Base-by-base conservation (phyloP, 2,888 invertebrate genomes). In the Urechis unicinctus region DNA sequence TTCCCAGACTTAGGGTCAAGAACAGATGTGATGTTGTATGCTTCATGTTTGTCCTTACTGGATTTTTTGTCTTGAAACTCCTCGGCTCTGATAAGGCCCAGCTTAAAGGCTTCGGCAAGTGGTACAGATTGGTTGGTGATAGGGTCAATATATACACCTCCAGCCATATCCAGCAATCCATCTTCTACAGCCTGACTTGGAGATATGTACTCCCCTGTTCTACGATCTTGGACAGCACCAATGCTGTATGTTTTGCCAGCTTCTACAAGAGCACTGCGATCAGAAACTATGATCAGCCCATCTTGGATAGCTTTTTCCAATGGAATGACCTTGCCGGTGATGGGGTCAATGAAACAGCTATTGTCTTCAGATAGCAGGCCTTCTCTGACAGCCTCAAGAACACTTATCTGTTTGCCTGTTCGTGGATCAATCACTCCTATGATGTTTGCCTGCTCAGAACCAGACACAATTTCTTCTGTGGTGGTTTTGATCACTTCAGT, bases 291-390 rank as follows among this genome's bases (percentile, higher is more conserved):
- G 2, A 66, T 54, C 13, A 62, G 47, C 1, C 62, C 62, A 28
- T 36, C 29, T 5, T 56, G 45, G 24, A 66, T 56, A 24, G 66
- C 66, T 22, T 62, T 54, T 50, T 68, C 63, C 5, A 87, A 83
- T 70, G 93, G 88, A 59, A 92, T 79, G 59, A 93, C 83, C 77
- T 91, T 86, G 6, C 93, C 93, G 25, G 88, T 86, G 77, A 86
- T 86, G 0, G 92, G 88, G 75, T 74, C 57, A 24, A 61, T 52
- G 42, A 63, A 66, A 44, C 55, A 44, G 2, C 56, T 54, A 22
- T 54, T 54, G 2, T 29, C 28, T 26, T 58, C 44, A 29, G 52
- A 43, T 6, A 66, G 55, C 1, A 65, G 48, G 1, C 63, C 64
- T 9, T 45, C 50, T 25, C 56, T 55, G 9, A 60, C 31, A 0